Evolutionary conservation across 2,888 invertebrate genomes (phyloP).

Genomic region (Nephrotoma flavescens): DNA sequence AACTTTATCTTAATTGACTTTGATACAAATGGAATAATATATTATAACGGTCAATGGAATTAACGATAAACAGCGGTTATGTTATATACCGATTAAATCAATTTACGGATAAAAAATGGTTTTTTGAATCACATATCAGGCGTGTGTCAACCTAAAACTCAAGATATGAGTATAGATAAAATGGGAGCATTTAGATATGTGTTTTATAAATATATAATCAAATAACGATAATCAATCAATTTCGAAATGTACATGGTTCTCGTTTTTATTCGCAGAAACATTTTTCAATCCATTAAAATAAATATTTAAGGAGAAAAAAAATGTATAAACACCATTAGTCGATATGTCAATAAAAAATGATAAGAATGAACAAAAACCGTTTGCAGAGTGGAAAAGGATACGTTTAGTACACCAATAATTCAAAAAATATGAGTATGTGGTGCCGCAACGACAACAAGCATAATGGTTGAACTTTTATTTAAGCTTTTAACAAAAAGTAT

Average conservation of each 20-base stretch:
- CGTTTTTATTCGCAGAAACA: background rate
- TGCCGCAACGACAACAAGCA: no score
- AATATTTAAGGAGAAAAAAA: background rate
- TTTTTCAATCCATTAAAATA: background rate
- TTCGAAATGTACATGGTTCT: background rate
- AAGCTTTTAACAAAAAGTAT: background rate
- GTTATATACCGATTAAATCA: background rate
- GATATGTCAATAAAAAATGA: background rate
- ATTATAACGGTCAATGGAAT: background rate
- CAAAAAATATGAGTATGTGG: no score
- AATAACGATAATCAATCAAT: background rate
- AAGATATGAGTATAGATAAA: background rate
- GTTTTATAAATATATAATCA: no score
- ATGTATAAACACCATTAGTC: background rate
- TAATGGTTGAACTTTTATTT: background rate
- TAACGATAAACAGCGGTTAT: background rate
- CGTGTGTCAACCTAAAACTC: background rate
- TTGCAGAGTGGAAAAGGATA: background rate
- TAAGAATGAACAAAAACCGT: background rate
- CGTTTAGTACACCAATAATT: background rate
- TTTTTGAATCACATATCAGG: background rate
- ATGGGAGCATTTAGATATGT: background rate
- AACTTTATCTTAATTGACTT: background rate
- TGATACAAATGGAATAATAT: background rate
- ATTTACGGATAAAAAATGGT: background rate